Base-by-base conservation (phyloP, 2,888 invertebrate genomes). In the Amiota minor region DNA sequence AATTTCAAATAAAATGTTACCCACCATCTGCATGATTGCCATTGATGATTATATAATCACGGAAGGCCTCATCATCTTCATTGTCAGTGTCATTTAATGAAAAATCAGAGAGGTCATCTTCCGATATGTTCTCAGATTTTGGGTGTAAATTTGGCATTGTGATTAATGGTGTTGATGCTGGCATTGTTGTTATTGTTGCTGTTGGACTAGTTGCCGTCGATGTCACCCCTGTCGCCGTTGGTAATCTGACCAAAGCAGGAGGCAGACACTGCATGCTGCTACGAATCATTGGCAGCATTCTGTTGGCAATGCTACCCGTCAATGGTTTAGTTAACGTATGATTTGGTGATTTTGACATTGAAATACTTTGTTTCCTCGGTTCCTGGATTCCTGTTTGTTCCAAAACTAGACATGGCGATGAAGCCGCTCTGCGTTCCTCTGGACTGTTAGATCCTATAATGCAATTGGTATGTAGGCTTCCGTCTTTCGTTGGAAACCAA, bases 71-170 rank as follows among this genome's bases (percentile, higher is more conserved):
- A 68, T 88, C 91, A n/a, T 95, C 95, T 70, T 95, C 95, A 35
- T 35, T 35, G 78, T 95, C 95, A 69, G 95, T 95, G 81, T 96
- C 95, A 18, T 93, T 93, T 0, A 95, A 91, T 49, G 95, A 95
- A 80, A 95, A 93, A 80, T 95, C 95, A 70, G 90, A 89, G 6
- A 90, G 72, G 74, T 90, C 89, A 1, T 85, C 89, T 72, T 89
- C 89, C 2, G 90, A 90, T n/a, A 89, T 83, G 55, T 87, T 89
- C 70, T 89, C 89, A 3, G 86, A 83, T 72, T 88, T 88, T 12
- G 85, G 81, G 75, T 88, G 86, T 53, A 83, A 71, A 75, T 83
- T 83, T 72, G 76, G 77, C 14, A 75, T 79, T 62, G 79, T 78
- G 35, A 35, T 35, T 71, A 49, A 11, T 59, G 23, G 16, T 47